A percentile compares a stretch with the other conserved stretches of the same genome.
Evolutionary conservation across 2,797 vertebrate species (phyloP).

Genomic region (Pygocentrus nattereri): DNA sequence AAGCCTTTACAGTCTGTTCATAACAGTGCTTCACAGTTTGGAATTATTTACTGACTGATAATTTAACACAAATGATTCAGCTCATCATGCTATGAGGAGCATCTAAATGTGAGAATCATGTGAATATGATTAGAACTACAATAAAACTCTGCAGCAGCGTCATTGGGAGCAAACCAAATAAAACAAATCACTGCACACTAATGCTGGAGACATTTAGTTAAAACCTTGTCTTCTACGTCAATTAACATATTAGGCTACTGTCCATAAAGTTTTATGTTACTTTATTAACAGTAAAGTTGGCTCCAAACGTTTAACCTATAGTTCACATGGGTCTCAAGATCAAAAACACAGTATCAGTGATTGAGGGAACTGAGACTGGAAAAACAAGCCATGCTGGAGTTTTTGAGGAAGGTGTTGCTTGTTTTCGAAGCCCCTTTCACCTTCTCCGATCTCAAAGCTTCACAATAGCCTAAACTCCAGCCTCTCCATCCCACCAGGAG

Average conservation of each 20-base stretch:
- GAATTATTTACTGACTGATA: no score
- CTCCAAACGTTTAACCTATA: not conserved
- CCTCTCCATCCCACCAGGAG: slow-evolving; percentile 38
- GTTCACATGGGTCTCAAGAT: not conserved
- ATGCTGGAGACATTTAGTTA: no score
- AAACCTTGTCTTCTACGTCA: not conserved
- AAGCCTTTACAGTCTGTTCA: no score
- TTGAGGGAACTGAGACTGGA: not conserved
- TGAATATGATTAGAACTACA: no score
- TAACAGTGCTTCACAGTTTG: no score
- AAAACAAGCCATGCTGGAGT: not conserved
- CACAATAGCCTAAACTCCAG: slow-evolving; percentile 2
- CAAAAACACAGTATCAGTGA: not conserved
- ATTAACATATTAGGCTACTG: not conserved
- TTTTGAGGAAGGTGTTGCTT: not conserved
- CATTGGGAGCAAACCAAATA: no score
- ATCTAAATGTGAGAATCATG: no score
- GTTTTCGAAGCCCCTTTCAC: not conserved
- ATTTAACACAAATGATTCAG: no score
- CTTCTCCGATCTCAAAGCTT: slow-evolving; percentile 1
- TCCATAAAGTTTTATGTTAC: not conserved
- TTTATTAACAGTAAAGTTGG: no score
- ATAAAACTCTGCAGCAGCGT: no score
- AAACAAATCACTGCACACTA: no score
- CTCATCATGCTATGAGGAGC: no score